phyloP scores from a whole-genome alignment of 1,140 invertebrate species.

The Chrysomallon squamiferum region DNA sequence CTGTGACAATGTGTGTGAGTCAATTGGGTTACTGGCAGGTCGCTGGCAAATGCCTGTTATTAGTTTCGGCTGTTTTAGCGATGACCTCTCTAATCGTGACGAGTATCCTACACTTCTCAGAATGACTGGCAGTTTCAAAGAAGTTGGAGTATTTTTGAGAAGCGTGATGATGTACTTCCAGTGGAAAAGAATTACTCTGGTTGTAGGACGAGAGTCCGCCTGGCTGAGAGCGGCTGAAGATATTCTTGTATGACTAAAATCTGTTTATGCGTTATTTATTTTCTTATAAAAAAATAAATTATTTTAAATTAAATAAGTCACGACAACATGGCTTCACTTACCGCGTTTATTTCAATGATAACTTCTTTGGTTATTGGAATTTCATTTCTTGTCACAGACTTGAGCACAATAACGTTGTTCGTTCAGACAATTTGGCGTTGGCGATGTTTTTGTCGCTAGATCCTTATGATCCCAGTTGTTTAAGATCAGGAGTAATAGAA shows the following conservation, averaged over 20 bases:
- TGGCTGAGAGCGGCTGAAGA: conserved; percentile 35
- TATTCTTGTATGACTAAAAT: conserved; percentile 21
- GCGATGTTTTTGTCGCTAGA: no score
- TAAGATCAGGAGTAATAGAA: no score
- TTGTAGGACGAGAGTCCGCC: conserved; percentile 24
- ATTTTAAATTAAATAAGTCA: no score
- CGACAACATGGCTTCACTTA: neutral
- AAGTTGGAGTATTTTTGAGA: conserved; percentile 25
- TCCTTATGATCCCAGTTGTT: no score
- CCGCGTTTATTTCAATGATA: conserved; percentile 26
- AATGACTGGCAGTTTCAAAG: conserved; percentile 21
- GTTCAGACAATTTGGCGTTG: no score
- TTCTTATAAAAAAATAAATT: no score
- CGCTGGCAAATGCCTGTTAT: conserved; percentile 38
- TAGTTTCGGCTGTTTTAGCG: conserved; percentile 58
- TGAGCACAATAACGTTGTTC: conserved; percentile 11
- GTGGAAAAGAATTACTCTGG: conserved; percentile 32
- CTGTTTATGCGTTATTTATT: no score
- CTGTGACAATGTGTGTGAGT: conserved; percentile 36
- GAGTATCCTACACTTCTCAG: conserved; percentile 18
- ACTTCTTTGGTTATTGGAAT: conserved; percentile 14
- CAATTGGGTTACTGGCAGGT: conserved; percentile 30
- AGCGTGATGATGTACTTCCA: conserved; percentile 29
- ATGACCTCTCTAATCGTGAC: conserved; percentile 13
- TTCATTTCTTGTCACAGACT: conserved; percentile 15